Evolutionary conservation across 2,113 vertebrate species (phyloP), one percentile per base, ranked within the genome.

Genomic region (Cinclus cinclus): DNA sequence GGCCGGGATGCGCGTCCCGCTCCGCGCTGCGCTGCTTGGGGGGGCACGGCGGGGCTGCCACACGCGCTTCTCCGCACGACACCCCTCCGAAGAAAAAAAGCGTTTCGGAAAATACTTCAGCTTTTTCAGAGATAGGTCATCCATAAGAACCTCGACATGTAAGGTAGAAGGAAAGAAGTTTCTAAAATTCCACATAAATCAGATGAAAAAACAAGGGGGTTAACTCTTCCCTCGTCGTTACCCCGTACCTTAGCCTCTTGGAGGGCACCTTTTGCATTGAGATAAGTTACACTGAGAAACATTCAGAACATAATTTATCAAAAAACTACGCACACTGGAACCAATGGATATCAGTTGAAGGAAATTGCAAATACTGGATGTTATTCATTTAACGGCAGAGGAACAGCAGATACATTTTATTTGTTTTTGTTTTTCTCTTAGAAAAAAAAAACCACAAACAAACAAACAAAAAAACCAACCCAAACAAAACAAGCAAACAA

Each of bases 1-100:
- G 7, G 49, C 49, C 5, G 6, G 24, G 3, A 6, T 5, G 70
- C 23, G 13, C 42, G 6, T 27, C 37, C 39, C 2, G 22, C 46
- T 7, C 37, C 11, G 33, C 14, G 14, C 74, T 10, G 42, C 12
- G 20, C 71, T n/a, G n/a, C n/a, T n/a, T 2, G 0, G 33, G 4
- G 15, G 80, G 3, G 25, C 37, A 24, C 15, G 23, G 39, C 21
- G 7, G 30, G 35, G 25, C 1, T 4, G 33, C 20, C 47, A 30
- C 20, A 1, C 2, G 6, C 6, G 6, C 12, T 14, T 0, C 63
- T 18, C n/a, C 2, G 2, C 62, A 5, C 50, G 55, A 5, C 19
- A 8, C 7, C 53, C 30, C 15, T 14, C 15, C 21, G 37, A 56
- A 47, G 33, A 67, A 35, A 10, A 17, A 30, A 50, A 62, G 15